Base-by-base conservation (phyloP, 1,140 invertebrate species). In the Tetranychus cinnabarinus region DNA sequence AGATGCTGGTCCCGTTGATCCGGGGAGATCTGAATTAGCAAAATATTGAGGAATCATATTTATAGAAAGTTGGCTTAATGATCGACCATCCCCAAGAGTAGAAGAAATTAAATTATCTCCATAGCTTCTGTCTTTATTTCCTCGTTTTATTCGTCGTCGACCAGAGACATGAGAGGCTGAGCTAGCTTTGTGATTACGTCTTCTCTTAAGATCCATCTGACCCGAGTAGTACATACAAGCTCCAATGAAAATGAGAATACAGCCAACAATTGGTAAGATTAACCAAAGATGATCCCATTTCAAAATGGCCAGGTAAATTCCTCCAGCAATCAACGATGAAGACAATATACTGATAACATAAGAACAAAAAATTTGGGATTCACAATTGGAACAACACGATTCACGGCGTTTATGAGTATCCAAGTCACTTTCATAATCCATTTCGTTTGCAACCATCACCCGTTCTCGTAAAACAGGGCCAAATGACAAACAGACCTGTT, bases 11-110 rank as follows among this genome's bases (percentile, higher is more conserved):
- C 13, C 46, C 23, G 46, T 47, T 15, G 12, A 15, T 47, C 46
- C 46, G 23, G 46, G 46, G 23, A 47, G 12, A 15, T 47, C 46
- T 15, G 46, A 47, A 47, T 47, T 47, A 6, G 56, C 13, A 37
- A 63, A 63, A 36, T 61, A 62, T 55, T 63, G 62, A 31, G 62
- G 62, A 39, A 63, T 48, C 62, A 63, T 63, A 35, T 63, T 63
- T 10, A 63, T 10, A 5, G 62, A 63, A 7, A 63, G 39, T 42
- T 63, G 59, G 56, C 62, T 63, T 31, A 55, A 54, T 1, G 39
- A 60, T 12, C 48, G 54, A 23, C 45, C 48, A 8, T 57, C 36
- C 15, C 50, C 55, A 13, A 61, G 33, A 47, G 13, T 36, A 23
- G 59, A n/a, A 12, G 52, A 35, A 12, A 52, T 35, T 39, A 56